These are phyloP conservation scores for Sarcophaga peregrina DNA, from an alignment of 1,140 invertebrate genomes.

Conservation along the genomic window DNA sequence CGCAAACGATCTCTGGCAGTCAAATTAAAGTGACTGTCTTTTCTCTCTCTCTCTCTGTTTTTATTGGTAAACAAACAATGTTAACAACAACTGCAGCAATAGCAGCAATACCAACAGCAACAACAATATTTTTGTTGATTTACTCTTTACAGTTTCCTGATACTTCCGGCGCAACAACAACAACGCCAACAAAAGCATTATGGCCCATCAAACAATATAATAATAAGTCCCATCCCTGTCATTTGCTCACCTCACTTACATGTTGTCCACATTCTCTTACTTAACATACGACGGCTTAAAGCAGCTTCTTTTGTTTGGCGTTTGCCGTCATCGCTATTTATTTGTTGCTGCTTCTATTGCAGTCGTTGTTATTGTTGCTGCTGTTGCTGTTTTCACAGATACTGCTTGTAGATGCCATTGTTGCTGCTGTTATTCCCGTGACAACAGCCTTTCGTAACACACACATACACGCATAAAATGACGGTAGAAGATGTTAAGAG, in stretches of 20 bases:
- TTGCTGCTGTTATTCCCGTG: background rate
- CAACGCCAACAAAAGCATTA: too few species aligned
- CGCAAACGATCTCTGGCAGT: too few species aligned
- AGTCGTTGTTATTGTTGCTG: background rate
- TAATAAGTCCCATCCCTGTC: too few species aligned
- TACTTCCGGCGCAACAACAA: slow-evolving; percentile 1
- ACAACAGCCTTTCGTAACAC: background rate
- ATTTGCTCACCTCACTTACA: too few species aligned
- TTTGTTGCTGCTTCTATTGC: background rate
- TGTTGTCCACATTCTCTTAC: too few species aligned
- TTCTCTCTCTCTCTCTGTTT: too few species aligned
- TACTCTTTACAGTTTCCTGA: slow-evolving; percentile 15
- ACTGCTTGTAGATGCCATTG: background rate
- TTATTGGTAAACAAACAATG: too few species aligned
- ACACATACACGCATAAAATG: background rate
- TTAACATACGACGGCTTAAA: background rate
- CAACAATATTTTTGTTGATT: background rate
- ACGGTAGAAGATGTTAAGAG: background rate
- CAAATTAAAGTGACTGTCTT: too few species aligned
- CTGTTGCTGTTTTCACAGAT: background rate
- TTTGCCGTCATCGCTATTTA: background rate
- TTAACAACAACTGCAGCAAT: too few species aligned
- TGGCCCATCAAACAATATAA: too few species aligned
- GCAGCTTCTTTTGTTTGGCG: background rate
- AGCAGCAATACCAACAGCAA: background rate